Evolutionary conservation across 2,113 vertebrate species (phyloP).

Genomic region (Puntigrus tetrazona): DNA sequence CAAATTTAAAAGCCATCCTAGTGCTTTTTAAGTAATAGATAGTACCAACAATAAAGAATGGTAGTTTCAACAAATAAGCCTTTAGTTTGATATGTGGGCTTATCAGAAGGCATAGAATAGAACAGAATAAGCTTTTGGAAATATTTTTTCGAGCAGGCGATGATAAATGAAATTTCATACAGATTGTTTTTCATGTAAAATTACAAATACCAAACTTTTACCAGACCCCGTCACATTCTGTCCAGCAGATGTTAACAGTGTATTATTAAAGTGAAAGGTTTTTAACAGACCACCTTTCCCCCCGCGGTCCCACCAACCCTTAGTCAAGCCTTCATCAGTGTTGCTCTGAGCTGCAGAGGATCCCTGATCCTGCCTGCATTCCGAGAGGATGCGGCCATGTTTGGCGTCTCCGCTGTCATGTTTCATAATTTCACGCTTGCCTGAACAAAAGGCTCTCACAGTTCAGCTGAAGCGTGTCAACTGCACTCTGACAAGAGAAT

Average conservation of each 20-base stretch:
- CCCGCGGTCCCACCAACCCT: neutral
- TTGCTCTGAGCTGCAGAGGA: neutral
- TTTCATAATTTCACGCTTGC: slow-evolving; percentile 64
- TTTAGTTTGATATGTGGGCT: neutral
- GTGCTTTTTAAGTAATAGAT: neutral
- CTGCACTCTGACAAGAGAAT: slow-evolving; percentile 50
- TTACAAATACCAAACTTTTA: neutral
- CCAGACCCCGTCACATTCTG: neutral
- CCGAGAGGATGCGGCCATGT: slow-evolving; percentile 51
- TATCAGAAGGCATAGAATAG: neutral
- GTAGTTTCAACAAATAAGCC: neutral
- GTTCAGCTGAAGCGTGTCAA: slow-evolving; percentile 57
- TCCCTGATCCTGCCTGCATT: slow-evolving; percentile 30
- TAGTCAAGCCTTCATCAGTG: slow-evolving; percentile 41
- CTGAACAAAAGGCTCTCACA: slow-evolving; percentile 59
- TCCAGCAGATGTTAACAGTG: neutral
- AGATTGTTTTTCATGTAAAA: neutral
- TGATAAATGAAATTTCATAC: neutral
- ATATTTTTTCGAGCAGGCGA: neutral
- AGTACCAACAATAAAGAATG: neutral
- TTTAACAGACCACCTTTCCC: slow-evolving; percentile 13
- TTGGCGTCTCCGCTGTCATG: slow-evolving; percentile 60
- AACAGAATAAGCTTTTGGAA: neutral
- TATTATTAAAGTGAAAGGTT: neutral
- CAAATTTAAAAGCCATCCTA: neutral